Evolutionary conservation across 2,888 invertebrate species (phyloP).

Genomic region (Operophtera brumata): DNA sequence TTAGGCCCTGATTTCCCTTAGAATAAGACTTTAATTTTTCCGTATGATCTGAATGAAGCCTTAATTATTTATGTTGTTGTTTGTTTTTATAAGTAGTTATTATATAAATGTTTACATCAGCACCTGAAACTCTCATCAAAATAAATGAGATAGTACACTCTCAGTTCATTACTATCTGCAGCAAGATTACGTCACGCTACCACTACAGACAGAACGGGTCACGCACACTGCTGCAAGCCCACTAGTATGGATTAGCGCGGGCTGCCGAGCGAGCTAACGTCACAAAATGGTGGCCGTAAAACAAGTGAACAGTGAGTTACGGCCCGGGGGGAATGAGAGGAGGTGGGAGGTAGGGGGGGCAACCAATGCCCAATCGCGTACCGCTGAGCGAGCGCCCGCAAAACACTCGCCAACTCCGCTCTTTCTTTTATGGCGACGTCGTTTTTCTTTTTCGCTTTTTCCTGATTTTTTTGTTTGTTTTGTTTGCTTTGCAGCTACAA

Average conservation of each 20-base stretch:
- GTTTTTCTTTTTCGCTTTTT: conserved; percentile 78
- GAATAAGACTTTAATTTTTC: no score
- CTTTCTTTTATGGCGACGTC: conserved; percentile 78
- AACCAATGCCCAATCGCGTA: conserved; percentile 64
- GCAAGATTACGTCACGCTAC: conserved; percentile 33
- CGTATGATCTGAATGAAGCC: no score
- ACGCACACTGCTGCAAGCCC: conserved; percentile 55
- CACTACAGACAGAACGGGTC: conserved; percentile 48
- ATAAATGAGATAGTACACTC: background rate
- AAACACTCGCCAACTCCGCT: conserved; percentile 75
- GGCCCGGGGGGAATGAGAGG: conserved; percentile 54
- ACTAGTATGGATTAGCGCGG: conserved; percentile 69
- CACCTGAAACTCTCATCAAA: background rate
- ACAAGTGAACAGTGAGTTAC: conserved; percentile 81
- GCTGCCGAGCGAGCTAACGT: conserved; percentile 75
- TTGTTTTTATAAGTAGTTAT: no score
- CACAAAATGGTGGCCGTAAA: conserved; percentile 81
- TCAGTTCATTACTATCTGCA: conserved; percentile 28
- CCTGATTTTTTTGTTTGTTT: conserved; percentile 58
- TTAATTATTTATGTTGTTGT: no score
- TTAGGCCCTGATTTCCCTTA: no score
- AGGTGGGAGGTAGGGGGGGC: conserved; percentile 45
- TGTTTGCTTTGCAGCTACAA: conserved; percentile 77
- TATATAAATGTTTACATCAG: background rate
- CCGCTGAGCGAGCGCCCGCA: conserved; percentile 68